Evolutionary conservation across 1,140 invertebrate species (phyloP).

Genomic region (Cephus cinctus): DNA sequence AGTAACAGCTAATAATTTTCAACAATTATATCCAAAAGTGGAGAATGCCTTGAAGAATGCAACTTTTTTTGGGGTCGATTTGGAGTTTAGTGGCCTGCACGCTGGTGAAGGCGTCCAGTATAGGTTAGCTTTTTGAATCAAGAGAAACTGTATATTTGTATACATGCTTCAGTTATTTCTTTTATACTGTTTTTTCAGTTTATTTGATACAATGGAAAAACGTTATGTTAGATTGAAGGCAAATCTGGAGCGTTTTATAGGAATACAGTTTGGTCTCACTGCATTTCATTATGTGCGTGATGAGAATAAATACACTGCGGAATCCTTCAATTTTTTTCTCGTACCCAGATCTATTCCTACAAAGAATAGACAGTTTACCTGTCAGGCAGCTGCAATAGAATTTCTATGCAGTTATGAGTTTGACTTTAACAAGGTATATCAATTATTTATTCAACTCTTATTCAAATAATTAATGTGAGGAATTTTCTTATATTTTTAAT

Average conservation of each 20-base stretch:
- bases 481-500: slow-evolving; percentile 8
- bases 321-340: slow-evolving; percentile 68
- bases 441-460: slow-evolving; percentile 17
- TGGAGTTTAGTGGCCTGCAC: slow-evolving; percentile 67
- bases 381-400: slow-evolving; percentile 63
- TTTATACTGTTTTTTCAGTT: slow-evolving; percentile 56
- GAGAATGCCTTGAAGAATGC: slow-evolving; percentile 52
- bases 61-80: slow-evolving; percentile 65
- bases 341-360: slow-evolving; percentile 63
- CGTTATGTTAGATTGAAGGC: slow-evolving; percentile 63
- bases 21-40: slow-evolving; percentile 53
- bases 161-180: slow-evolving; percentile 4
- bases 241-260: slow-evolving; percentile 61
- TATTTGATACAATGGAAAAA: slow-evolving; percentile 67
- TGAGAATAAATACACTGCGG: slow-evolving; percentile 59
- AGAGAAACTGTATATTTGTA: neutral
- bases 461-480: slow-evolving; percentile 17
- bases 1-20: slow-evolving; percentile 58
- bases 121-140: slow-evolving; percentile 48
- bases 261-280: slow-evolving; percentile 65
- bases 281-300: slow-evolving; percentile 60
- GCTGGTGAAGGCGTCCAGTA: slow-evolving; percentile 50
- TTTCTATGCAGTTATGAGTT: slow-evolving; percentile 68
- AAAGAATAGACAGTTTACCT: slow-evolving; percentile 61
- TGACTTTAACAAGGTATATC: slow-evolving; percentile 73